Evolutionary conservation across 2,888 invertebrate genomes (phyloP).

Genomic region (Phytoseiulus persimilis): DNA sequence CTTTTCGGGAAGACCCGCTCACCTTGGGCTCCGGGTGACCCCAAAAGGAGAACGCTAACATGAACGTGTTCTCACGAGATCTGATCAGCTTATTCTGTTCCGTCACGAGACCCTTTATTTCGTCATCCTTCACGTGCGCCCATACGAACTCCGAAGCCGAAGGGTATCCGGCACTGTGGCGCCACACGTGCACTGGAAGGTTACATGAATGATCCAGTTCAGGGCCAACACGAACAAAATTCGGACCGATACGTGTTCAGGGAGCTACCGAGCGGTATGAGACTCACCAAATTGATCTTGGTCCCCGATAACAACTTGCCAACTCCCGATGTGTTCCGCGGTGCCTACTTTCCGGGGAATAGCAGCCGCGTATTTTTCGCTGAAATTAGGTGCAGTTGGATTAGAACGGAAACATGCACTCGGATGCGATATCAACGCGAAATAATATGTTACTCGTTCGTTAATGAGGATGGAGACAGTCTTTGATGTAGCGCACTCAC

Average conservation of each 20-base stretch:
- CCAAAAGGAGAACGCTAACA: slow-evolving; percentile 96
- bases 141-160: slow-evolving; percentile 45
- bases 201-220: slow-evolving; percentile 18
- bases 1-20: slow-evolving; percentile 56
- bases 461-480: no score
- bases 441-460: no score
- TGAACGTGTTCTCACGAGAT: slow-evolving; percentile 80
- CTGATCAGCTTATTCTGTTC: slow-evolving; percentile 51
- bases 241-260: no score
- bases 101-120: slow-evolving; percentile 48
- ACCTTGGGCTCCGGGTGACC: slow-evolving; percentile 65
- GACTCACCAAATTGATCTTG: slow-evolving; percentile 71
- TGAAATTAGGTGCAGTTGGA: no score
- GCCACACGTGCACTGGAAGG: slow-evolving; percentile 76
- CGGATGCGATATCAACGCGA: no score
- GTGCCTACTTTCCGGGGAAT: slow-evolving; percentile 59
- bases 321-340: slow-evolving; percentile 83
- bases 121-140: slow-evolving; percentile 49
- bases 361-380: slow-evolving; percentile 68
- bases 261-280: no score
- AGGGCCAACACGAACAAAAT: neutral
- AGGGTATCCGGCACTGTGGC: slow-evolving; percentile 83
- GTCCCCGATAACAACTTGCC: slow-evolving; percentile 91
- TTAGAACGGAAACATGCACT: no score
- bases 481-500: slow-evolving; percentile 42